These are phyloP conservation scores for Zaprionus taronus DNA, from an alignment of 1,140 invertebrate species.

Conservation along the genomic window DNA sequence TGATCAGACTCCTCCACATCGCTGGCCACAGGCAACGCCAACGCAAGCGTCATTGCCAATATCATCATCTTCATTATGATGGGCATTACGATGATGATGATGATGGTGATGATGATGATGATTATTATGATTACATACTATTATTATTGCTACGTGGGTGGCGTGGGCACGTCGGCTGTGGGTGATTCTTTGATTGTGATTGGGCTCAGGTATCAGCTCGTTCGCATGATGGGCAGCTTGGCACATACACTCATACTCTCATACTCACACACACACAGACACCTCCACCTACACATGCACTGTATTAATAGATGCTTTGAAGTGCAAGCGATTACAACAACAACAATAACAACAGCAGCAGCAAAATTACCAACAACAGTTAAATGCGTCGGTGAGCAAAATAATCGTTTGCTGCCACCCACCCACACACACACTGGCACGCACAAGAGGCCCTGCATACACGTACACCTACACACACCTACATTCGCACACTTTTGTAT, in stretches of 20 bases:
- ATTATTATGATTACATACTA: conserved; percentile 50
- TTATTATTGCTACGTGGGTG: conserved; percentile 63
- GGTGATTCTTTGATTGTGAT: conserved; percentile 49
- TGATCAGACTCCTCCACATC: conserved; percentile 18
- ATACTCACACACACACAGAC: conserved; percentile 12
- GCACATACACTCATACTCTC: conserved; percentile 6
- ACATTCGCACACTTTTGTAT: neutral
- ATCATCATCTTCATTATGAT: conserved; percentile 34
- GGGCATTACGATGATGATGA: conserved; percentile 28
- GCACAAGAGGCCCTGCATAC: neutral
- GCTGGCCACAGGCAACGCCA: conserved; percentile 21
- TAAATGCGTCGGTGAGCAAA: conserved; percentile 43
- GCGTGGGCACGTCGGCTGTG: conserved; percentile 20
- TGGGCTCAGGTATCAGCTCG: conserved; percentile 52
- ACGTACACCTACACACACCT: neutral
- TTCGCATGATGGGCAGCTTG: conserved; percentile 35
- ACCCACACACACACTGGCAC: conserved; percentile 7
- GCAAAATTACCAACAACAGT: conserved; percentile 34
- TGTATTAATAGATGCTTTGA: conserved; percentile 53
- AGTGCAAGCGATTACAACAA: conserved; percentile 52
- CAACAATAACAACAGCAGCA: conserved; percentile 7
- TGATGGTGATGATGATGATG: conserved; percentile 38
- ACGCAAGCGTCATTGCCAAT: conserved; percentile 50
- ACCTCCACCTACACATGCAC: neutral
- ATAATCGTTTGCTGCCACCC: conserved; percentile 36